Evolutionary conservation across 2,888 invertebrate species (phyloP).

Genomic region (Acleris cristana): DNA sequence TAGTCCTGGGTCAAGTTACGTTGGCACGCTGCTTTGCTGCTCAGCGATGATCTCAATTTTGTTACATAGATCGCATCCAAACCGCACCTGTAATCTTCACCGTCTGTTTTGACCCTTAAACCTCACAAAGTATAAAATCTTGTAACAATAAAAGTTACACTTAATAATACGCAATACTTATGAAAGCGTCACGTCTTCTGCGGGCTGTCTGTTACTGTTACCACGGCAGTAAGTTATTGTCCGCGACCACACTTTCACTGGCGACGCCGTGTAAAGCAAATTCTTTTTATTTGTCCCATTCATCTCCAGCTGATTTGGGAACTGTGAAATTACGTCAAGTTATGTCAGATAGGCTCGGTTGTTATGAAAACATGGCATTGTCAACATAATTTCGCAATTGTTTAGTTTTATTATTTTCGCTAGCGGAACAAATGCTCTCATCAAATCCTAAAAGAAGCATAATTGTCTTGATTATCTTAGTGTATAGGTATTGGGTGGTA

Average conservation of each 20-base stretch:
- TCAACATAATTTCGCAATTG: neutral
- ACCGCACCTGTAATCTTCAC: neutral
- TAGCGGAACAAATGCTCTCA: too few relatives aligned
- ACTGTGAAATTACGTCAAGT: constrained; percentile 24
- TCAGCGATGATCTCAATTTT: too few relatives aligned
- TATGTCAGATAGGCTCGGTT: constrained; percentile 22
- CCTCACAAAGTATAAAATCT: neutral
- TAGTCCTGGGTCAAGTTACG: too few relatives aligned
- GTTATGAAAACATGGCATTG: constrained; percentile 13
- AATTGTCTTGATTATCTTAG: too few relatives aligned
- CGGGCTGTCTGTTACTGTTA: constrained; percentile 9
- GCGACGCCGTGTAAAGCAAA: constrained; percentile 29
- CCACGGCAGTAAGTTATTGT: constrained; percentile 33
- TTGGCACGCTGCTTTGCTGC: too few relatives aligned
- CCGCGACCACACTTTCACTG: constrained; percentile 32
- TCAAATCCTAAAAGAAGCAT: too few relatives aligned
- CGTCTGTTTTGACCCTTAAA: too few relatives aligned
- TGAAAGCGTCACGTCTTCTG: constrained; percentile 24
- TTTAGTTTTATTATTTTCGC: too few relatives aligned
- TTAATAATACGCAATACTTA: constrained; percentile 26
- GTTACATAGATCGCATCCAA: too few relatives aligned
- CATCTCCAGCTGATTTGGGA: constrained; percentile 10
- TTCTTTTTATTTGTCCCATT: constrained; percentile 32
- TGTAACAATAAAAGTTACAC: constrained; percentile 25
- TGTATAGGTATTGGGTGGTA: too few relatives aligned